phyloP scores from a whole-genome alignment of 1,140 invertebrate species.

The Pseudomyrmex sp. region DNA sequence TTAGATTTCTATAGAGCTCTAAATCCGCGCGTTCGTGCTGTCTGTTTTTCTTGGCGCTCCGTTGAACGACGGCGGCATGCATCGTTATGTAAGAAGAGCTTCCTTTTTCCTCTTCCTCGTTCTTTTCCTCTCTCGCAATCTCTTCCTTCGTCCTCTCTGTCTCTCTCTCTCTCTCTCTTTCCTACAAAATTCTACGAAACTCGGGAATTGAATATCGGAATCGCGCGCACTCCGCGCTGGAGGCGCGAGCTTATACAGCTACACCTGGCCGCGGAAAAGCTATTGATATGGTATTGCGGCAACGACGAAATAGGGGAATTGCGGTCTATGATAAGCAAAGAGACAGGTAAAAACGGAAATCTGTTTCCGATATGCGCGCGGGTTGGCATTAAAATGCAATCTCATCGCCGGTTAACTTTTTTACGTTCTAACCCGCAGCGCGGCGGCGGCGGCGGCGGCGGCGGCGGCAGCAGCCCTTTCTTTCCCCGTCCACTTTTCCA shows the following conservation, averaged over 20 bases:
- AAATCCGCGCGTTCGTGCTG: background rate
- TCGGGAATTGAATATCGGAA: constrained; percentile 61
- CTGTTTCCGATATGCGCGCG: constrained; percentile 71
- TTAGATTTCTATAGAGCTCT: constrained; percentile 15
- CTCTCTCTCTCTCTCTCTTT: background rate
- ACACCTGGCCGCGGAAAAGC: constrained; percentile 47
- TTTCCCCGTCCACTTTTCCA: constrained; percentile 39
- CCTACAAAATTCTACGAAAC: constrained; percentile 51
- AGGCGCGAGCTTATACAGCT: constrained; percentile 33
- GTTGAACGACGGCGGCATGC: constrained; percentile 16
- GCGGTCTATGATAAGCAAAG: constrained; percentile 61
- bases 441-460: too few relatives aligned
- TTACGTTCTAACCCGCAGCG: constrained; percentile 54
- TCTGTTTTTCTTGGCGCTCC: constrained; percentile 42
- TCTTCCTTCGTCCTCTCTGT: too few relatives aligned
- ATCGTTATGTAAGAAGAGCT: constrained; percentile 47
- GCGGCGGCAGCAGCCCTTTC: constrained; percentile 18
- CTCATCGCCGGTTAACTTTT: constrained; percentile 65
- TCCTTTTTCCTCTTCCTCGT: background rate
- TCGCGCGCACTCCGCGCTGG: constrained; percentile 9
- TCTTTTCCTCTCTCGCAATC: background rate
- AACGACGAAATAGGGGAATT: constrained; percentile 53
- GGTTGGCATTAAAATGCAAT: constrained; percentile 71
- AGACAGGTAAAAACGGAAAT: constrained; percentile 71
- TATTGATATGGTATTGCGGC: constrained; percentile 56